Evolutionary conservation across 2,797 vertebrate genomes (phyloP).

Genomic region (Psittacula echo): DNA sequence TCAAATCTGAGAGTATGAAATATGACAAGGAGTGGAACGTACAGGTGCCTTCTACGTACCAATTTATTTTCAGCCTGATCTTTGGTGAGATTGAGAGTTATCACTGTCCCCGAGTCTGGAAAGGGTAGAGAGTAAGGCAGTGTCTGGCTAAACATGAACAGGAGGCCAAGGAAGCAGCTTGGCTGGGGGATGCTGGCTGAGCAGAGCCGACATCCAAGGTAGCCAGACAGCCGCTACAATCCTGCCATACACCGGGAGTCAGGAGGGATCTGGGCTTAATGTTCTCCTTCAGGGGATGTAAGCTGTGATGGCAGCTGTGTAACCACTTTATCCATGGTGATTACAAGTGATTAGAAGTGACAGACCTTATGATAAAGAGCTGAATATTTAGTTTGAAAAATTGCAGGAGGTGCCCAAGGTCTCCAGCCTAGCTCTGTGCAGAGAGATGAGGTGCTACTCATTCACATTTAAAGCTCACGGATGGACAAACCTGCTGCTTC

Average conservation of each 20-base stretch:
- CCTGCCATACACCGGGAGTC: neutral
- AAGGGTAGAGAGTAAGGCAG: neutral
- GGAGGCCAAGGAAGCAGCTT: neutral
- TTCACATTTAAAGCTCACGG: neutral
- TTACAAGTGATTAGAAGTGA: neutral
- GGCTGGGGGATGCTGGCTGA: neutral
- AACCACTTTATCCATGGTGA: neutral
- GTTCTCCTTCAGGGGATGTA: neutral
- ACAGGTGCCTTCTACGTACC: neutral
- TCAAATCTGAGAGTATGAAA: neutral
- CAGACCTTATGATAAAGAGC: neutral
- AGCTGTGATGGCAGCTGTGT: neutral
- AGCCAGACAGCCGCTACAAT: neutral
- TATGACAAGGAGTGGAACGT: neutral
- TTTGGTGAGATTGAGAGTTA: neutral
- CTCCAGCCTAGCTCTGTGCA: neutral
- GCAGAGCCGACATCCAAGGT: neutral
- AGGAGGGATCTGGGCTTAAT: neutral
- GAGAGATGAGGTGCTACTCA: neutral
- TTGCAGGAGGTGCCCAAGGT: neutral
- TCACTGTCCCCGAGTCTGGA: neutral
- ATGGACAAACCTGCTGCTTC: neutral
- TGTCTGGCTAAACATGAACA: neutral
- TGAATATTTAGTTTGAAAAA: neutral
- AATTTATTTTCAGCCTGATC: neutral